Evolutionary conservation across 1,140 invertebrate genomes (phyloP).

Genomic region (Lucilia cuprina): DNA sequence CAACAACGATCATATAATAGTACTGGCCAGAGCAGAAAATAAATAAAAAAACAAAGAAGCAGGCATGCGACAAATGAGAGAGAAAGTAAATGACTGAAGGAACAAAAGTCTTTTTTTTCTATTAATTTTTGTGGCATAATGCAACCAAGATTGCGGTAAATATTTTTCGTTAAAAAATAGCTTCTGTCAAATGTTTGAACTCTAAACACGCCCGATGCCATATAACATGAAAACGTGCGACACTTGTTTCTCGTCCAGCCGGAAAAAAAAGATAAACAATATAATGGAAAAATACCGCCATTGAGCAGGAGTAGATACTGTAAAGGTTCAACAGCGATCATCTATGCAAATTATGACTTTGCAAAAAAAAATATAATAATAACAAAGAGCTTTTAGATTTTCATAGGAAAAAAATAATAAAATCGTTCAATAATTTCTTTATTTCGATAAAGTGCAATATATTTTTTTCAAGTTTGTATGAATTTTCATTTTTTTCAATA

Average conservation of each 20-base stretch:
- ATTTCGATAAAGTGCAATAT: not conserved
- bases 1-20: not conserved
- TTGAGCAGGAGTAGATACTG: not conserved
- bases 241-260: not conserved
- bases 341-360: not conserved
- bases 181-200: conserved; percentile 14
- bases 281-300: not conserved
- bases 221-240: conserved; percentile 6
- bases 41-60: not conserved
- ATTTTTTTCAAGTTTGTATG: not conserved
- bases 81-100: not conserved
- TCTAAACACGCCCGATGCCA: conserved; percentile 16
- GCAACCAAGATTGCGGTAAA: not conserved
- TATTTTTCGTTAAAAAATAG: conserved; percentile 10
- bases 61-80: conserved; percentile 15
- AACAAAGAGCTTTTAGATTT: not conserved
- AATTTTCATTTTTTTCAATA: not conserved
- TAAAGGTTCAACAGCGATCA: not conserved
- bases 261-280: not conserved
- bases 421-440: conserved; percentile 9
- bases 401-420: not conserved
- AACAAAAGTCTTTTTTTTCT: not conserved
- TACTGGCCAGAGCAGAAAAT: not conserved
- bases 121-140: not conserved
- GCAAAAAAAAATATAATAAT: not conserved